These are phyloP conservation scores for Hemiprocne comata DNA, from an alignment of 2,113 vertebrate species.

Conservation along the genomic window DNA sequence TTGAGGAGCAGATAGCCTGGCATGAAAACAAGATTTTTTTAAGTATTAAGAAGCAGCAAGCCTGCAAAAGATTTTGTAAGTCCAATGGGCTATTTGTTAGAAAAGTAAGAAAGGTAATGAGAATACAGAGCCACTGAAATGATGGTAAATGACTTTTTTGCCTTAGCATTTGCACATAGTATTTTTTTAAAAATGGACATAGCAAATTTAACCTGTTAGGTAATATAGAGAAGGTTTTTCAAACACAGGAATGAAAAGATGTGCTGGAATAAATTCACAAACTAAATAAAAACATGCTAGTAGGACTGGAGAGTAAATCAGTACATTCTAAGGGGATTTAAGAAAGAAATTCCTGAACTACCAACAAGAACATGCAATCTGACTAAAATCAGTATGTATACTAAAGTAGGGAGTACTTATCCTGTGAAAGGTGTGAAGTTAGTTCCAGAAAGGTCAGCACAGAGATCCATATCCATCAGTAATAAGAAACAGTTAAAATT, in stretches of 20 bases:
- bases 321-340: constrained; percentile 11
- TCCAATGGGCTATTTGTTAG: constrained; percentile 34
- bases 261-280: background rate
- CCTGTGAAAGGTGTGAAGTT: background rate
- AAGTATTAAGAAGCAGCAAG: constrained; percentile 51
- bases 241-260: constrained; percentile 5
- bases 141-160: background rate
- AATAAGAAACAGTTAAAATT: background rate
- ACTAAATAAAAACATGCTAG: background rate
- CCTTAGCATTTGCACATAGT: background rate
- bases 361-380: background rate
- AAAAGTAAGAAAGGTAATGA: constrained; percentile 43
- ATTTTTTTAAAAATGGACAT: background rate
- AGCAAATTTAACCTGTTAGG: background rate
- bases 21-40: constrained; percentile 59
- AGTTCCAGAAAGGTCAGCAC: background rate
- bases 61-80: constrained; percentile 30
- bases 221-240: background rate
- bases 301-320: background rate
- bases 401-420: background rate
- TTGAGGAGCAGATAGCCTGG: constrained; percentile 55
- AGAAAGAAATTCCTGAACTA: background rate
- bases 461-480: background rate
- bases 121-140: constrained; percentile 1
- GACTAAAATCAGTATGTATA: background rate